A percentile compares a stretch with the other conserved stretches of the same genome.
Conservation (phyloP, 2,797 vertebrate species). For the Arctocebus calabarensis region DNA sequence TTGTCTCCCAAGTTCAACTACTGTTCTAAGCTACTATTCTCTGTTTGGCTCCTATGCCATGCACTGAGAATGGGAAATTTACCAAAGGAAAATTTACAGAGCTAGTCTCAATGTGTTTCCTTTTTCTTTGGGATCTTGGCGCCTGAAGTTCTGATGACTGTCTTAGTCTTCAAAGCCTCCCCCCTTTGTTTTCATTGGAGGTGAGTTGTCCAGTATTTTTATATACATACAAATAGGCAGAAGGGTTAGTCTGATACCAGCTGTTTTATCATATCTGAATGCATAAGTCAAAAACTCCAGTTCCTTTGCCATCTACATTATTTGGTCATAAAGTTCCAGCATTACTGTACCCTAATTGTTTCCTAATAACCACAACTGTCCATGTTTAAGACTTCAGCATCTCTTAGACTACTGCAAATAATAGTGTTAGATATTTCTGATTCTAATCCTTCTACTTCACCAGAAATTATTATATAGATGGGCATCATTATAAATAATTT, state of each 20-base stretch:
- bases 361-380: conserved; percentile 24
- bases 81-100: not conserved
- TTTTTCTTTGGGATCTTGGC: not conserved
- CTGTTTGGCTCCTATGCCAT: not conserved
- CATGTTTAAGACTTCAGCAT: not conserved
- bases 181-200: not conserved
- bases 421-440: conserved; percentile 40
- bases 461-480: conserved; percentile 7
- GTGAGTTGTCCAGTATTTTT: not conserved
- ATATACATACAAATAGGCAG: not conserved
- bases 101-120: not conserved
- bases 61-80: not conserved
- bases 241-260: conserved; percentile 6
- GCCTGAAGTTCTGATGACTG: not conserved
- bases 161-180: not conserved
- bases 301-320: not conserved
- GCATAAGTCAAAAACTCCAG: conserved; percentile 33
- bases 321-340: conserved; percentile 30
- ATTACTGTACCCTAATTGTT: conserved; percentile 26
- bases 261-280: conserved; percentile 33
- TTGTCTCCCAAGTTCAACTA: not conserved
- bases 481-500: conserved; percentile 32
- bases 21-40: not conserved
- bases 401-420: conserved; percentile 30
- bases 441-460: conserved; percentile 19